A percentile compares a stretch with the other conserved stretches of the same genome.
Conservation (phyloP, 2,113 vertebrate genomes). For the Lasiurus cinereus region DNA sequence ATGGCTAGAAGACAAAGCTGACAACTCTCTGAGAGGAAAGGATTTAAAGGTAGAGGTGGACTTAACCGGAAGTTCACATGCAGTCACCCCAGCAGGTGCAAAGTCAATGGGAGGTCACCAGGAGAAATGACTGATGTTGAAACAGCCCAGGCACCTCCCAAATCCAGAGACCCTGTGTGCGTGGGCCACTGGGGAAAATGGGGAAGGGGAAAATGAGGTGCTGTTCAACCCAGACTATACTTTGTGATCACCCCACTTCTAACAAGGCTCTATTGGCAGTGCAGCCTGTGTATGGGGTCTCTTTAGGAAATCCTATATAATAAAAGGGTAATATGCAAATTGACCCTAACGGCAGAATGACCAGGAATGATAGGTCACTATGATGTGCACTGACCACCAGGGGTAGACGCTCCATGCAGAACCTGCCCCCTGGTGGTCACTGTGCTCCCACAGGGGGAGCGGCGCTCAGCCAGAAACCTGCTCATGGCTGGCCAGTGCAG, state of each 20-base stretch:
- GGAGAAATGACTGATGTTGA: neutral
- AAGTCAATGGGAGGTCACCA: rapidly evolving
- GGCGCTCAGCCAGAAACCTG: too few species aligned
- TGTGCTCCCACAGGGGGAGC: too few species aligned
- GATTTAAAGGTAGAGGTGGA: neutral
- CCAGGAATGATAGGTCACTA: too few species aligned
- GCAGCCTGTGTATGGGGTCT: rapidly evolving
- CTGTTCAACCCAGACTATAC: neutral
- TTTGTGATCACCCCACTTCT: neutral
- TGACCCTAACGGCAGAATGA: too few species aligned
- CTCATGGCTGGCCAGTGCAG: too few species aligned
- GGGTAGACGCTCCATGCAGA: too few species aligned
- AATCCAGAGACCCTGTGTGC: rapidly evolving
- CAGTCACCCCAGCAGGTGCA: neutral
- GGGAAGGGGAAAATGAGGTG: rapidly evolving
- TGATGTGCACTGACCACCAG: too few species aligned
- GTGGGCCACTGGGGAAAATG: rapidly evolving
- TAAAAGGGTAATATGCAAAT: too few species aligned
- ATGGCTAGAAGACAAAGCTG: neutral
- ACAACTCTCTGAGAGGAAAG: neutral
- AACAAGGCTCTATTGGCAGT: neutral
- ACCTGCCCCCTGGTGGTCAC: too few species aligned
- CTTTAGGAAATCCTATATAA: neutral
- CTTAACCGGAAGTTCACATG: neutral
- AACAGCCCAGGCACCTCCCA: rapidly evolving